Evolutionary conservation across 2,888 invertebrate species (phyloP).

Genomic region (Frankliniella fusca): DNA sequence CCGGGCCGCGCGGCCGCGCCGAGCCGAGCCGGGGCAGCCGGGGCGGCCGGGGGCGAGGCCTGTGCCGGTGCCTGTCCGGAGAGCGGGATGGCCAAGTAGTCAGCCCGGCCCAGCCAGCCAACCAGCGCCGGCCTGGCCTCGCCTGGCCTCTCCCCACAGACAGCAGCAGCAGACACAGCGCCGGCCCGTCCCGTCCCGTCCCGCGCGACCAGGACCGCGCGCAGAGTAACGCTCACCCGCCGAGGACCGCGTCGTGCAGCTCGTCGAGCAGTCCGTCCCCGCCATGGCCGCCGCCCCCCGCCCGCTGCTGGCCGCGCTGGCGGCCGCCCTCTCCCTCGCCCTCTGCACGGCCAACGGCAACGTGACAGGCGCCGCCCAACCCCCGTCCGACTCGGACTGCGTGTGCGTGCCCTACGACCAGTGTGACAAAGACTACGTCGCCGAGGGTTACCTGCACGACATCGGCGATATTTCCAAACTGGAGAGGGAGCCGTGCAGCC

Average conservation of each 20-base stretch:
- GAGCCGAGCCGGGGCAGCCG: not conserved
- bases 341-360: not conserved
- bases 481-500: too few species aligned
- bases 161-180: too few species aligned
- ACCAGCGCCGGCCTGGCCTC: not conserved
- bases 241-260: too few species aligned
- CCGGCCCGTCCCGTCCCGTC: too few species aligned
- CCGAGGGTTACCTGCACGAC: too few species aligned
- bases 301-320: not conserved
- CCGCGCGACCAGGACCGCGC: too few species aligned
- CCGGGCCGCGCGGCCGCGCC: not conserved
- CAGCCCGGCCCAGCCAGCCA: not conserved
- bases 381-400: too few species aligned
- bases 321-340: not conserved
- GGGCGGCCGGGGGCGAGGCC: not conserved
- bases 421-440: too few species aligned
- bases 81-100: not conserved
- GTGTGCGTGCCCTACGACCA: too few species aligned
- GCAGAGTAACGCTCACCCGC: too few species aligned
- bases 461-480: too few species aligned
- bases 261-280: not conserved
- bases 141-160: not conserved
- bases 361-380: not conserved
- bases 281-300: not conserved
- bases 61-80: not conserved